A percentile compares a stretch with the other conserved stretches of the same genome.
Conservation (phyloP, 1,140 invertebrate species). For the Calephelis nemesis region DNA sequence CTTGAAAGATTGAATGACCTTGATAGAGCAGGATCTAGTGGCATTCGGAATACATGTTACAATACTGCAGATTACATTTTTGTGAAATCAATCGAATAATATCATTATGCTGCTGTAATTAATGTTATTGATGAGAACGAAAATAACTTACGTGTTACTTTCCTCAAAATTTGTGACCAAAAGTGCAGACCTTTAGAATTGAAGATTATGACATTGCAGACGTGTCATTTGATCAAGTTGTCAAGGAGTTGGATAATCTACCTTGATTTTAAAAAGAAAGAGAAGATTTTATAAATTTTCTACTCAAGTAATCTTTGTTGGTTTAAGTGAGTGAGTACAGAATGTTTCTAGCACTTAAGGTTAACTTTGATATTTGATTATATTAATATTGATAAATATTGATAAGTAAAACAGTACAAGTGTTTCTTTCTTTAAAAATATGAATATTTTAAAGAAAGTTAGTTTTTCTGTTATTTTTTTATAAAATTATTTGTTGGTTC, state of each 20-base stretch:
- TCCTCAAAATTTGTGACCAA: conserved; percentile 1
- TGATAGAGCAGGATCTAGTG: background rate
- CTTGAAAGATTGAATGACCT: background rate
- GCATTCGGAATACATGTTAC: background rate
- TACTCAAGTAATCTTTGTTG: background rate
- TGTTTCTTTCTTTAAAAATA: too few species aligned
- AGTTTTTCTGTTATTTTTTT: background rate
- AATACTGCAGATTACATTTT: background rate
- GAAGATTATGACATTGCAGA: background rate
- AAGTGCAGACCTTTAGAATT: background rate
- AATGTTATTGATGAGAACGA: background rate
- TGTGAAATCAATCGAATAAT: background rate
- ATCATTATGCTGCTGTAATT: background rate
- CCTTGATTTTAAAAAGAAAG: conserved; percentile 3
- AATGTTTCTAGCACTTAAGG: background rate
- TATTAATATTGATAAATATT: too few species aligned
- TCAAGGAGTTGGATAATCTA: background rate
- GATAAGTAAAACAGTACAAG: too few species aligned
- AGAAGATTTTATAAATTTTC: background rate
- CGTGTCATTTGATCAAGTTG: conserved; percentile 5
- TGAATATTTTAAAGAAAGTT: conserved; percentile 5
- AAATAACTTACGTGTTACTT: background rate
- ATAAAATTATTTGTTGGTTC: too few species aligned
- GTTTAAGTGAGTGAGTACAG: background rate
- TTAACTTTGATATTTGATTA: background rate